Base-by-base conservation (phyloP, 2,113 vertebrate genomes). In the Argyrosomus japonicus region DNA sequence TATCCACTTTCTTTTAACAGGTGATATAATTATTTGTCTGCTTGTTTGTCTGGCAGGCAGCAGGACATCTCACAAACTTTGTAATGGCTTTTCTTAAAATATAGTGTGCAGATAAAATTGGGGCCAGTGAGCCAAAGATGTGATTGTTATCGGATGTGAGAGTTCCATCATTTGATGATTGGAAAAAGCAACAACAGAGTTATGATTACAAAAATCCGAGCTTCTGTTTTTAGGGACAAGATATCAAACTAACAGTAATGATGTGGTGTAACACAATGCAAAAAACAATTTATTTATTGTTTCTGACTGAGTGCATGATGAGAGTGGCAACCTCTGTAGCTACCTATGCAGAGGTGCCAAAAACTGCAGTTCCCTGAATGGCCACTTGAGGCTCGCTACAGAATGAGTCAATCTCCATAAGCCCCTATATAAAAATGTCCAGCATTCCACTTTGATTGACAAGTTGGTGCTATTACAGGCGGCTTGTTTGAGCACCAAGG, bases 11-110 rank as follows among this genome's bases (percentile, higher is more conserved):
- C 50, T 47, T 71, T n/a, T 10, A 40, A 54, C 36, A 57, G 21
- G 25, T 78, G 9, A 75, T 69, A 43, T 17, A 51, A 64, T 48
- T 3, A 47, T 13, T 68, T 36, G 25, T 48, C 18, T 47, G 12
- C 36, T 50, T 73, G 64, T 62, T 62, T 64, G 23, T 48, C 40
- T 36, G 48, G 10, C 43, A 40, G 61, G 47, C 17, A 43, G 23
- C 61, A 54, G 14, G 62, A 68, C 15, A 13, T 68, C 25, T 78
- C 10, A 25, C 8, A 68, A 72, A 77, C 32, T 43, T 51, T 25
- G 40, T 14, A 53, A 50, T 57, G n/a, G 12, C 43, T 27, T 65
- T 50, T 70, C 17, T 50, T 45, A 1, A 40, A 43, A 56, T 48
- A n/a, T n/a, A 21, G 7, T n/a, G 19, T 32, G 9, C 36, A 51